phyloP scores from a whole-genome alignment of 23 tunicate species.

The Ciona savignyi region DNA sequence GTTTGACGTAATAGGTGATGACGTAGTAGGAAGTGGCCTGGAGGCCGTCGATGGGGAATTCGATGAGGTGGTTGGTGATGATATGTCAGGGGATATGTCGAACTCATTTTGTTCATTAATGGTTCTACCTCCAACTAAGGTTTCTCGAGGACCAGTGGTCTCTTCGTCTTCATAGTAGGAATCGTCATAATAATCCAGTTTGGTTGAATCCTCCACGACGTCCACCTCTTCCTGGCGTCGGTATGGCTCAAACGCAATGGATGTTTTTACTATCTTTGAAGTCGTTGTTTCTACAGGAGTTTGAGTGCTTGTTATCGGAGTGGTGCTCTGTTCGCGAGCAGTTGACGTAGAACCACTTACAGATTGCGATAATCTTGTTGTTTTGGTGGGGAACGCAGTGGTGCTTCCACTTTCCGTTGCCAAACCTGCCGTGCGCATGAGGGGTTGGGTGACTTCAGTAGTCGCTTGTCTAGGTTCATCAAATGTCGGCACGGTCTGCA shows the following conservation, averaged over 20 bases:
- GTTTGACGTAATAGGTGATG: conserved; percentile 6
- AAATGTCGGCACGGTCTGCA: no score
- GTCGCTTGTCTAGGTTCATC: no score
- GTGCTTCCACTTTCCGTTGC: no score
- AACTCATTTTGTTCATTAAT: conserved; percentile 2
- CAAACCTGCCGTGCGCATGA: no score
- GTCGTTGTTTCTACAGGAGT: no score
- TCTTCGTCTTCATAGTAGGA: conserved; percentile 5
- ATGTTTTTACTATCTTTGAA: no score
- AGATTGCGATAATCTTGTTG: no score
- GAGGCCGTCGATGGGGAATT: not conserved
- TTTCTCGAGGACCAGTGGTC: not conserved
- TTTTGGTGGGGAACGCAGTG: no score
- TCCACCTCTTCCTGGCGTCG: not conserved
- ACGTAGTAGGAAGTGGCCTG: conserved; percentile 3
- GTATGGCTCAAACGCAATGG: not conserved
- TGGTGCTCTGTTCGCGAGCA: no score
- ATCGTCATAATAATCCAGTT: not conserved
- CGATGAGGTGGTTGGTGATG: not conserved
- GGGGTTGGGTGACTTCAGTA: no score
- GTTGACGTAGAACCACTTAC: no score
- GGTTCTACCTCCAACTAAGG: conserved; percentile 1
- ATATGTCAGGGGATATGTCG: not conserved
- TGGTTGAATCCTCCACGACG: not conserved
- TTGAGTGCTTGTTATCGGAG: no score